phyloP scores from a whole-genome alignment of 2,888 invertebrate genomes.

The Marronus borbonicus region DNA sequence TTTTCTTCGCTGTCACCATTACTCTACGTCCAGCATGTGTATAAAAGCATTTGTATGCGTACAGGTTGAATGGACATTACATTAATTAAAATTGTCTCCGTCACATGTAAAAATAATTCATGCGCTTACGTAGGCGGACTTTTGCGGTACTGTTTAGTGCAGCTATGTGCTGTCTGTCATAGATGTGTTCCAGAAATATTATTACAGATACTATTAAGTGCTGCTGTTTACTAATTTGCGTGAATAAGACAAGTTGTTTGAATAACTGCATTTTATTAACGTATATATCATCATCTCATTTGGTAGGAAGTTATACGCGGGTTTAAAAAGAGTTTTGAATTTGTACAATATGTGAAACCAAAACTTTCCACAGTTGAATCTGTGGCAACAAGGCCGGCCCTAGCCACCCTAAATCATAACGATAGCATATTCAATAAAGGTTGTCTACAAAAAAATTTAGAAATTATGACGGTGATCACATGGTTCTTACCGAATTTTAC shows the following conservation, averaged over 20 bases:
- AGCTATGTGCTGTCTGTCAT: not conserved
- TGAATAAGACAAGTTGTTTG: not conserved
- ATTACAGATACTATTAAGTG: not conserved
- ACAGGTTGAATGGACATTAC: conserved; percentile 21
- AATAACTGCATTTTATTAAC: not conserved
- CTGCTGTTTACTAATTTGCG: not conserved
- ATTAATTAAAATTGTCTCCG: conserved; percentile 21
- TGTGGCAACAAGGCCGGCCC: no score
- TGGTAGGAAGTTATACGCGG: no score
- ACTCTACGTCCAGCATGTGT: not conserved
- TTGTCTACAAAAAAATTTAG: no score
- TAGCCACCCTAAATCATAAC: no score
- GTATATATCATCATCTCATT: no score
- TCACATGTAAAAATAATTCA: conserved; percentile 18
- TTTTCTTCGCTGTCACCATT: conserved; percentile 12
- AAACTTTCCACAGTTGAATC: no score
- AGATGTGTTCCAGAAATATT: not conserved
- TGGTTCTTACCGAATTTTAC: no score
- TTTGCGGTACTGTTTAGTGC: not conserved
- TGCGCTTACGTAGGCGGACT: not conserved
- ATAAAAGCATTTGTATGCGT: conserved; percentile 11
- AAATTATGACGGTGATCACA: no score
- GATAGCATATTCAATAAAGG: no score
- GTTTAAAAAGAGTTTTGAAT: no score
- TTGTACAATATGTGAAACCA: no score